These are phyloP conservation scores for Linepithema humile DNA, from an alignment of 1,140 invertebrate genomes.

Conservation along the genomic window DNA sequence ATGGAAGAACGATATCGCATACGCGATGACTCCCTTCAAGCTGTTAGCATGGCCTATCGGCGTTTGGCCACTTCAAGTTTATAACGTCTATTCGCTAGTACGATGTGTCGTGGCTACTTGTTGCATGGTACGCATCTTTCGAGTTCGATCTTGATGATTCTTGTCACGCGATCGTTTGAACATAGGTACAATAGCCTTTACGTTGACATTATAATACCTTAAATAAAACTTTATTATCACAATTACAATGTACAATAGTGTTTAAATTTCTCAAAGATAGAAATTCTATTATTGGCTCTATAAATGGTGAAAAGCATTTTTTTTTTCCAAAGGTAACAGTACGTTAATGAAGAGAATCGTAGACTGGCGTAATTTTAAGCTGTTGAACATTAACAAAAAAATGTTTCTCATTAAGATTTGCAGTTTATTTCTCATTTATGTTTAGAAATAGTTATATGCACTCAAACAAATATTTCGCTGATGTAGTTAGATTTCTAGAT, in stretches of 20 bases:
- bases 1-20: slow-evolving; percentile 39
- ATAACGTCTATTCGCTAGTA: slow-evolving; percentile 5
- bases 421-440: neutral
- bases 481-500: too few relatives aligned
- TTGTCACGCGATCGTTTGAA: neutral
- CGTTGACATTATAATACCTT: neutral
- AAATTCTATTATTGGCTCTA: neutral
- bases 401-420: neutral
- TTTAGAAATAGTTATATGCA: neutral
- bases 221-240: neutral
- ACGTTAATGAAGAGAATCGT: neutral
- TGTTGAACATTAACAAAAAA: neutral
- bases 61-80: slow-evolving; percentile 56
- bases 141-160: neutral
- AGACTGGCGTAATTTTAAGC: neutral
- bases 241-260: neutral
- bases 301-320: neutral
- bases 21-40: slow-evolving; percentile 53
- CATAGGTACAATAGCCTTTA: neutral
- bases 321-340: neutral
- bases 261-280: neutral
- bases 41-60: slow-evolving; percentile 49
- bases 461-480: too few relatives aligned
- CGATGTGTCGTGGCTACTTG: slow-evolving; percentile 17
- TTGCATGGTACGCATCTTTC: slow-evolving; percentile 30